phyloP scores from a whole-genome alignment of 2,113 vertebrate species.

The Calonectris borealis region DNA sequence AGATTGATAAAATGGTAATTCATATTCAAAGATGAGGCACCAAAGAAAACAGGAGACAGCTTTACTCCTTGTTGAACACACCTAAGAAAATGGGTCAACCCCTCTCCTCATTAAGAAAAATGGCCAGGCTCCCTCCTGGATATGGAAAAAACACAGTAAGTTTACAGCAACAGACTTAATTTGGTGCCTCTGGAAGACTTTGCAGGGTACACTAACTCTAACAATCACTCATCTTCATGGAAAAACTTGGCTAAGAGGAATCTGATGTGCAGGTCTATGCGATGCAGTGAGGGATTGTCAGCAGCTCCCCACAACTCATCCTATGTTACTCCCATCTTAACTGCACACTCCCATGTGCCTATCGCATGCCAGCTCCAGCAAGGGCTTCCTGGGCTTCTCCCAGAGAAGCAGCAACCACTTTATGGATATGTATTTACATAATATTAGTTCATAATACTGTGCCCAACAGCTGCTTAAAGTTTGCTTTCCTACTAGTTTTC shows the following conservation, averaged over 20 bases:
- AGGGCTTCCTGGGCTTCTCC: background rate
- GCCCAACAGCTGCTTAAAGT: background rate
- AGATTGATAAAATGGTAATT: background rate
- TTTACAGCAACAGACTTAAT: background rate
- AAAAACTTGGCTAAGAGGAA: background rate
- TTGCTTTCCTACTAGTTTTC: background rate
- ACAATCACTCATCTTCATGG: background rate
- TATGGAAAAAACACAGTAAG: background rate
- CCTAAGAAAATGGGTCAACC: background rate
- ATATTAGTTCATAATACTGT: background rate
- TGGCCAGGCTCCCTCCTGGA: background rate
- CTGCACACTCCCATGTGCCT: rapidly evolving
- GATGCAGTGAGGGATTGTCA: rapidly evolving
- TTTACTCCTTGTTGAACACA: background rate
- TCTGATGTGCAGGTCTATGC: background rate
- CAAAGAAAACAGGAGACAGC: background rate
- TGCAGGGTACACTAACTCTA: background rate
- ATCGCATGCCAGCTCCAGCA: background rate
- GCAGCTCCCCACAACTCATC: background rate
- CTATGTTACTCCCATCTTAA: rapidly evolving
- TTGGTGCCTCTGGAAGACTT: background rate
- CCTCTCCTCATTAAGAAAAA: background rate
- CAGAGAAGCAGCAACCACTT: background rate
- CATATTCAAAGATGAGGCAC: background rate
- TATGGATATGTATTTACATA: background rate